Evolutionary conservation across 2,888 invertebrate species (phyloP).

Genomic region (Linnaemya vulpina): DNA sequence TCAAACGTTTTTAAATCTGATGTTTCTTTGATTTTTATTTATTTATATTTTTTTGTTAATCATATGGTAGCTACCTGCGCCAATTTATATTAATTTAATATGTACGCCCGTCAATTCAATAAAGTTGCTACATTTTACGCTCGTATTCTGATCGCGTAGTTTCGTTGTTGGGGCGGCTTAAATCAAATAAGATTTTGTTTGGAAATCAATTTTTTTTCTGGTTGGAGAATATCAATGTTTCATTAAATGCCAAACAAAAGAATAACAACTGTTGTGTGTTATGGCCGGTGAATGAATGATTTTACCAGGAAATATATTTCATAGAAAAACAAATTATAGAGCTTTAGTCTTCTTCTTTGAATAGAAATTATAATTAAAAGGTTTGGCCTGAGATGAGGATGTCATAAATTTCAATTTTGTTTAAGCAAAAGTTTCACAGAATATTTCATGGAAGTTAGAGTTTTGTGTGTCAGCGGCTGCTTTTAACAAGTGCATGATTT

Average conservation of each 20-base stretch:
- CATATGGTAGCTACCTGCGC: constrained; percentile 74
- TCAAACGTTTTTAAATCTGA: constrained; percentile 24
- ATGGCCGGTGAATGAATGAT: constrained; percentile 52
- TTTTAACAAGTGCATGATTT: constrained; percentile 41
- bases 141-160: constrained; percentile 61
- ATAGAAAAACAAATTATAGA: constrained; percentile 70
- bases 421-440: background rate
- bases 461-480: background rate
- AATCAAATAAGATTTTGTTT: constrained; percentile 79
- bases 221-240: constrained; percentile 61
- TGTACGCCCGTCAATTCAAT: constrained; percentile 81
- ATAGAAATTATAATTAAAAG: constrained; percentile 58
- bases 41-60: constrained; percentile 49
- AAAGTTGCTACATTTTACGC: constrained; percentile 82
- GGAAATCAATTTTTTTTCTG: constrained; percentile 70
- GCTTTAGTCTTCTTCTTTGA: constrained; percentile 54
- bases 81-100: constrained; percentile 80
- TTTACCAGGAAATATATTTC: constrained; percentile 74
- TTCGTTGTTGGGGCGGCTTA: constrained; percentile 75
- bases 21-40: constrained; percentile 10
- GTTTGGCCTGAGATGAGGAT: constrained; percentile 59
- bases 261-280: constrained; percentile 35
- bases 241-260: constrained; percentile 24
- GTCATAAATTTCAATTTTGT: constrained; percentile 53
- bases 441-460: constrained; percentile 4